Conservation (phyloP, 2,888 invertebrate species). For the Dioctria linearis region DNA sequence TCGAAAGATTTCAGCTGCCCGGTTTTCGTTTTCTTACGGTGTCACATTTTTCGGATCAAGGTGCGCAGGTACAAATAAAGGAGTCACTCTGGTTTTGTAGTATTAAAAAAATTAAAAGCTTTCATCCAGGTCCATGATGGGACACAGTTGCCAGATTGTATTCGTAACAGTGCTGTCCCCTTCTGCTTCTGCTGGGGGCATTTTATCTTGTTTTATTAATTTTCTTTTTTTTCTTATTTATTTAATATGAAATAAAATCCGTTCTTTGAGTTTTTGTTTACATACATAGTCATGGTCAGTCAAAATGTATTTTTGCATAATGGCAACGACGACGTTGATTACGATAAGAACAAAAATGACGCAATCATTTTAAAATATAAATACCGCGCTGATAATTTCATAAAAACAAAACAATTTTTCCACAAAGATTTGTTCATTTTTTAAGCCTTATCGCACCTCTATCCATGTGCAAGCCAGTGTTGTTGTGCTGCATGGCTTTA, state of each 20-base stretch:
- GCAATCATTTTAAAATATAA: slow-evolving; percentile 3
- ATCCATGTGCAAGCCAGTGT: neutral
- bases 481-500: neutral
- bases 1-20: too few species aligned
- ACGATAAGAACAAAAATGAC: slow-evolving; percentile 5
- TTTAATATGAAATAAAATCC: too few species aligned
- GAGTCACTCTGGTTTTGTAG: neutral
- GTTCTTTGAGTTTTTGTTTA: too few species aligned
- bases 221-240: too few species aligned
- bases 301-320: neutral
- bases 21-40: too few species aligned
- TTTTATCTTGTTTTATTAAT: neutral
- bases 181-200: neutral
- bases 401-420: slow-evolving; percentile 8
- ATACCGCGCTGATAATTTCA: slow-evolving; percentile 6
- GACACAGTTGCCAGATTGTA: too few species aligned
- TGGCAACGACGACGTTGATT: neutral
- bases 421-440: slow-evolving; percentile 10
- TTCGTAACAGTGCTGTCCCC: neutral
- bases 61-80: slow-evolving; percentile 44
- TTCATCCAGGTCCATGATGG: too few species aligned
- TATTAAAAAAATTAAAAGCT: neutral
- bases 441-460: slow-evolving; percentile 1
- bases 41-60: neutral
- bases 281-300: too few species aligned